Evolutionary conservation across 2,797 vertebrate species (phyloP).

Genomic region (Darevskia mixta): DNA sequence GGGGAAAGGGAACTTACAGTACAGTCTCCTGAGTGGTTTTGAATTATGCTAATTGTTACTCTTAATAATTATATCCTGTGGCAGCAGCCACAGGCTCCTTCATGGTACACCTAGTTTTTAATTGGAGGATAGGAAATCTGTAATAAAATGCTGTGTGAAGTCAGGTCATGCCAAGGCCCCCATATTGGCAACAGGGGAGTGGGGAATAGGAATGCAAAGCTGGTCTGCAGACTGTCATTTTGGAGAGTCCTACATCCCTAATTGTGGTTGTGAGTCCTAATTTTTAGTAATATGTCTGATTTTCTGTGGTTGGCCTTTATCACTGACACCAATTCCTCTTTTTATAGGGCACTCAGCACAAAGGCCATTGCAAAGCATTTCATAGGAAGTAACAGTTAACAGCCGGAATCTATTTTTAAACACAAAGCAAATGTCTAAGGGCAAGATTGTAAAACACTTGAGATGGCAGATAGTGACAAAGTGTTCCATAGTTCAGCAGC

Average conservation of each 20-base stretch:
- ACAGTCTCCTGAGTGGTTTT: background rate
- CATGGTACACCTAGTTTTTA: background rate
- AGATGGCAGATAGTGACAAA: slow-evolving; percentile 28
- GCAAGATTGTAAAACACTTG: slow-evolving; percentile 22
- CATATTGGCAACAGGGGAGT: background rate
- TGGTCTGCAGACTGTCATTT: background rate
- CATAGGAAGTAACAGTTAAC: slow-evolving; percentile 22
- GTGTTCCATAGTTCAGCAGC: slow-evolving; percentile 17
- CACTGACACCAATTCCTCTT: slow-evolving; percentile 13
- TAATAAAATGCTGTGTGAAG: background rate
- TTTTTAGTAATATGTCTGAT: slow-evolving; percentile 14
- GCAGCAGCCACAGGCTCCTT: background rate
- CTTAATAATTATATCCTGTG: slow-evolving; percentile 3
- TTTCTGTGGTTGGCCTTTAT: slow-evolving; percentile 32
- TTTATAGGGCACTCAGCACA: slow-evolving; percentile 29
- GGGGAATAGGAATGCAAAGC: background rate
- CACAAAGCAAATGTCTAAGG: slow-evolving; percentile 15
- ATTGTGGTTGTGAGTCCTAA: background rate
- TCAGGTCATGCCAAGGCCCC: background rate
- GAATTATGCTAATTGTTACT: background rate
- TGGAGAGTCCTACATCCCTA: slow-evolving; percentile 7
- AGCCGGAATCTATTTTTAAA: slow-evolving; percentile 44
- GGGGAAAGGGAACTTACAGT: background rate
- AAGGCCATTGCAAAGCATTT: slow-evolving; percentile 24
- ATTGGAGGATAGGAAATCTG: background rate